Percentiles rank a stretch among this genome's conserved stretches.
Conservation (phyloP, 2,113 vertebrate genomes). For the Sinocyclocheilus maitianheensis region DNA sequence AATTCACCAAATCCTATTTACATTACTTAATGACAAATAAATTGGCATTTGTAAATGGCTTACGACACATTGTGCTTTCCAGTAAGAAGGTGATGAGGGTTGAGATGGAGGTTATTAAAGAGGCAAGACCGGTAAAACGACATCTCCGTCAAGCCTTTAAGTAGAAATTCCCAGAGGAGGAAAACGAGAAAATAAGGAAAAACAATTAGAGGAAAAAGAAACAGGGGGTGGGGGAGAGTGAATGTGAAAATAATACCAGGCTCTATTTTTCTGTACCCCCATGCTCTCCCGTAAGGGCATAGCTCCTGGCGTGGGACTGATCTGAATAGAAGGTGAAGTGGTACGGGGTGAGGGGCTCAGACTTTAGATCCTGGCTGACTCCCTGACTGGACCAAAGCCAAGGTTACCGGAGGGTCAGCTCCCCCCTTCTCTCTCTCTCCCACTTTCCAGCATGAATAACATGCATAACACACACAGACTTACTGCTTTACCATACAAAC, state of each 20-base stretch:
- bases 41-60: conserved; percentile 50
- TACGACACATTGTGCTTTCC: conserved; percentile 46
- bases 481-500: conserved; percentile 23
- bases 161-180: conserved; percentile 6
- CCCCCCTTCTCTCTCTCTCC: conserved; percentile 25
- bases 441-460: conserved; percentile 26
- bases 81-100: conserved; percentile 52
- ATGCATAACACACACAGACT: conserved; percentile 38
- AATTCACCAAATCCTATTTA: conserved; percentile 56
- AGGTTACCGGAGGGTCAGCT: conserved; percentile 59
- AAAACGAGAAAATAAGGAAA: conserved; percentile 60
- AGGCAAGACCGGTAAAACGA: conserved; percentile 41
- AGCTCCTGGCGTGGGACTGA: conserved; percentile 12
- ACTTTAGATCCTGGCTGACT: conserved; percentile 49
- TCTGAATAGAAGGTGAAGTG: conserved; percentile 18
- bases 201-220: conserved; percentile 35
- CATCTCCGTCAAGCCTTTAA: conserved; percentile 28
- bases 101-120: conserved; percentile 49
- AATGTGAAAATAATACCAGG: conserved; percentile 7
- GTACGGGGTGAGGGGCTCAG: conserved; percentile 37
- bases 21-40: conserved; percentile 41
- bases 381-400: conserved; percentile 60
- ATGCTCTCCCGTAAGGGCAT: conserved; percentile 26
- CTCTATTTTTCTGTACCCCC: conserved; percentile 2
- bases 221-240: not conserved